phyloP scores from a whole-genome alignment of 1,140 invertebrate species.

The Nephila pilipes region DNA sequence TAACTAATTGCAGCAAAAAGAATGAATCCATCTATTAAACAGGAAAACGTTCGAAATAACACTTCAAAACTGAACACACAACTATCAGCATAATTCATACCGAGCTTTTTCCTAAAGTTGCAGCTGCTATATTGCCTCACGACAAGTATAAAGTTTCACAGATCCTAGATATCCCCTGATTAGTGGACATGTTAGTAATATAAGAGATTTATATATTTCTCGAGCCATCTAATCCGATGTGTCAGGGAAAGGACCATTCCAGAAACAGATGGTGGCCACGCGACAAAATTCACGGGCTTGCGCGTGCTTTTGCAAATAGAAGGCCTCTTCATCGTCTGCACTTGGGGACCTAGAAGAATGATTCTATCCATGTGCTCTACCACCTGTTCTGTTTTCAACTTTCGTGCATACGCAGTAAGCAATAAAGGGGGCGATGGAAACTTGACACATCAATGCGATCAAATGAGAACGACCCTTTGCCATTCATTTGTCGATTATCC shows the following conservation, averaged over 20 bases:
- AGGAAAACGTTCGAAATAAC: too few relatives aligned
- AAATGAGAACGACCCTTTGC: not conserved
- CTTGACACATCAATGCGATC: constrained; percentile 20
- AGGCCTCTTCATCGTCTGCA: not conserved
- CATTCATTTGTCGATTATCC: not conserved
- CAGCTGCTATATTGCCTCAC: not conserved
- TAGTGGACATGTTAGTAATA: not conserved
- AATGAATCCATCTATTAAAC: too few relatives aligned
- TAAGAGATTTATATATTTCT: constrained; percentile 11
- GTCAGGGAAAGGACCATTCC: not conserved
- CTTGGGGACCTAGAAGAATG: not conserved
- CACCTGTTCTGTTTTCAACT: constrained; percentile 38
- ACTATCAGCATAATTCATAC: too few relatives aligned
- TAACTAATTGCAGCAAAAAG: too few relatives aligned
- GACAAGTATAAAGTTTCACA: not conserved
- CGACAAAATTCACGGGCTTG: constrained; percentile 26
- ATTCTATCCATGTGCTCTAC: not conserved
- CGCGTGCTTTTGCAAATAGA: constrained; percentile 46
- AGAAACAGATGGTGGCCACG: constrained; percentile 62
- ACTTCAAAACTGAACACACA: too few relatives aligned
- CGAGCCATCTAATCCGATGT: not conserved
- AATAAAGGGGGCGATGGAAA: not conserved
- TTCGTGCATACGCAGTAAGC: not conserved
- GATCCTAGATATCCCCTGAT: not conserved
- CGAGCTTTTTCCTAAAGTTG: too few relatives aligned